A percentile compares a stretch with the other conserved stretches of the same genome.
Evolutionary conservation across 2,888 invertebrate genomes (phyloP).

Genomic region (Ditylenchus weischeri): DNA sequence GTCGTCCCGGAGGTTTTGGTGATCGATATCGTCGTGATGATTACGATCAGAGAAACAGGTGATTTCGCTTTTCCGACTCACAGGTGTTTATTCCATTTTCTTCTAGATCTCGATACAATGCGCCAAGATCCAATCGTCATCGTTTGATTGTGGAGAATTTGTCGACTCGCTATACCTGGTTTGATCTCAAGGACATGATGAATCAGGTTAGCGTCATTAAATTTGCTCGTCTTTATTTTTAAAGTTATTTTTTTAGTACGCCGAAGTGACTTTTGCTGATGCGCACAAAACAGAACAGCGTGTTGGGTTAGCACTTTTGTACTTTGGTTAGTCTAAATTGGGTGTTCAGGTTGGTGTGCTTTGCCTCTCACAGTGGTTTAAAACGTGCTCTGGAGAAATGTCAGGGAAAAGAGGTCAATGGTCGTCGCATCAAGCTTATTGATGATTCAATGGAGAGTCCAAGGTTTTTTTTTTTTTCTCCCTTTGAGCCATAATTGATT

Average conservation of each 20-base stretch:
- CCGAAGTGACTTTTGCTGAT: conserved; percentile 78
- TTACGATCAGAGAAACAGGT: background rate
- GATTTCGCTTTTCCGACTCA: too few relatives aligned
- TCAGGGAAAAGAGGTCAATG: conserved; percentile 92
- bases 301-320: conserved; percentile 59
- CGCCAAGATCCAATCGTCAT: conserved; percentile 93
- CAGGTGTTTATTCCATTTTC: background rate
- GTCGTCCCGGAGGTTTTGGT: conserved; percentile 21
- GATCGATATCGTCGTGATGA: conserved; percentile 25
- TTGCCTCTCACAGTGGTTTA: conserved; percentile 86
- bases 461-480: conserved; percentile 20
- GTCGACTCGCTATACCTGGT: conserved; percentile 97
- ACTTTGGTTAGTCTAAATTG: too few relatives aligned
- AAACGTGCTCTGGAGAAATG: conserved; percentile 92
- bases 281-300: conserved; percentile 92
- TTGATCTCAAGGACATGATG: conserved; percentile 99
- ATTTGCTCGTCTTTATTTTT: conserved; percentile 63
- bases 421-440: conserved; percentile 82
- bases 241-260: too few relatives aligned
- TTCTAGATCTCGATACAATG: conserved; percentile 76
- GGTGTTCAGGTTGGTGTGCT: conserved; percentile 80
- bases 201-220: conserved; percentile 77
- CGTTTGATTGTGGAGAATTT: conserved; percentile 94
- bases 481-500: background rate
- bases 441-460: conserved; percentile 69